phyloP scores from a whole-genome alignment of 2,113 vertebrate genomes.

The Panthera tigris region DNA sequence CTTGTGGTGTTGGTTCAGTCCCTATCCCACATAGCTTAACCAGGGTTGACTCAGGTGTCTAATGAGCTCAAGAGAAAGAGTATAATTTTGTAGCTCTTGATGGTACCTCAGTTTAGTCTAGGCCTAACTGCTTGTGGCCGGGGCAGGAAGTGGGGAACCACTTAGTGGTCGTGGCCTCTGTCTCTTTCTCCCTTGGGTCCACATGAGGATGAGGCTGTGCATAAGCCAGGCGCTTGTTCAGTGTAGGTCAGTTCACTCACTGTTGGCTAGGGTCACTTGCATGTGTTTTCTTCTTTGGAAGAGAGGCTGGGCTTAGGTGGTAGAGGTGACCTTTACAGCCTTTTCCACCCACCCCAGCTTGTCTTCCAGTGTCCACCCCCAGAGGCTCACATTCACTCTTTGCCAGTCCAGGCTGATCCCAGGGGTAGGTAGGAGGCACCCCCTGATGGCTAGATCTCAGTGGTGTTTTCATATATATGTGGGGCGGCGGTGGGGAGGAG shows the following conservation, averaged over 20 bases:
- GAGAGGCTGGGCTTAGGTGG: background rate
- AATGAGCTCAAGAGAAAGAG: background rate
- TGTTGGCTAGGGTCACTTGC: background rate
- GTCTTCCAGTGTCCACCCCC: background rate
- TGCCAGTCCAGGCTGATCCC: slow-evolving; percentile 5
- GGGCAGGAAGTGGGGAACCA: slow-evolving; percentile 6
- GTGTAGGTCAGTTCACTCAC: background rate
- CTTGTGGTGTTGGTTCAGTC: background rate
- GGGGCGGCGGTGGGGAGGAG: background rate
- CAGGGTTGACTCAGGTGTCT: background rate
- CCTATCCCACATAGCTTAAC: background rate
- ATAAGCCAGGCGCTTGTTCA: background rate
- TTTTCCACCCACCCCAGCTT: background rate
- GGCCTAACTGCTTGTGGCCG: slow-evolving; percentile 14
- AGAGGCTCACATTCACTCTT: background rate
- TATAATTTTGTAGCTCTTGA: background rate
- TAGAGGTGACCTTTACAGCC: background rate
- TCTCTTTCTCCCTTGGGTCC: background rate
- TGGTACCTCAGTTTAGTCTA: slow-evolving; percentile 25
- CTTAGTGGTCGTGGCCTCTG: background rate
- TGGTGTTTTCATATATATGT: background rate
- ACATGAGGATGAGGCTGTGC: background rate
- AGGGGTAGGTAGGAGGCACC: background rate
- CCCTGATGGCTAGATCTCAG: background rate
- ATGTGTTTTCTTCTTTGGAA: background rate